Evolutionary conservation across 2,113 vertebrate genomes (phyloP), one percentile per base, ranked within the genome.

Genomic region (Serilophus lunatus): DNA sequence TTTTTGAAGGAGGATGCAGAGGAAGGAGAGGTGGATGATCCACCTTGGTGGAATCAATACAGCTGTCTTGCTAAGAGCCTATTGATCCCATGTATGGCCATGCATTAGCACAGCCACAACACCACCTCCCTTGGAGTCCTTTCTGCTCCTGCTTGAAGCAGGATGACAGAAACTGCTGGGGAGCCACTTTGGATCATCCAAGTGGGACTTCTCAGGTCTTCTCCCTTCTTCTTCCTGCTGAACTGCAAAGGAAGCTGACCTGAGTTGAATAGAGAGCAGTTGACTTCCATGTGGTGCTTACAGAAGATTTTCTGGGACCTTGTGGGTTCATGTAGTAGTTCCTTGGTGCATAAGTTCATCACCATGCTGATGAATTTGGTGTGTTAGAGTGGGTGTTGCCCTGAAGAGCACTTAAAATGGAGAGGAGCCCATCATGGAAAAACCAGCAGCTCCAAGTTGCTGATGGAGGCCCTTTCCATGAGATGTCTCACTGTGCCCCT

Each of bases 111-210:
- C 9, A 51, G 33, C 63, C 75, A 77, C 85, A 29, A 3, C 0
- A 1, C 29, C 23, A 12, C 80, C 40, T 82, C 53, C 18, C 35
- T 49, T 2, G 5, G 63, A 80, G 68, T 60, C 63, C 65, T 71
- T n/a, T 68, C 42, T 83, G n/a, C 54, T 91, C 44, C 45, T 86
- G 53, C 44, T 64, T 81, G 36, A 64, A 31, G 50, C n/a, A n/a
- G 51, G 44, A 2, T 2, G 49, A 25, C 25, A 33, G 26, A 23
- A 69, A 36, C 33, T n/a, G n/a, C 61, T 79, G 77, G 40, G 44
- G 38, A 88, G 38, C 11, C 2, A 2, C 66, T 83, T 80, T 0
- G 0, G 22, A 40, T 53, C 1, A 1, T 12, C 53, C 3, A 2
- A 20, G 57, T 38, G 49, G 70, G 66, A 45, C 74, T 63, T 56